Evolutionary conservation across 37 sponge, comb jelly and placozoan species (phyloP).

Genomic region (Petrosia ficiformis): DNA sequence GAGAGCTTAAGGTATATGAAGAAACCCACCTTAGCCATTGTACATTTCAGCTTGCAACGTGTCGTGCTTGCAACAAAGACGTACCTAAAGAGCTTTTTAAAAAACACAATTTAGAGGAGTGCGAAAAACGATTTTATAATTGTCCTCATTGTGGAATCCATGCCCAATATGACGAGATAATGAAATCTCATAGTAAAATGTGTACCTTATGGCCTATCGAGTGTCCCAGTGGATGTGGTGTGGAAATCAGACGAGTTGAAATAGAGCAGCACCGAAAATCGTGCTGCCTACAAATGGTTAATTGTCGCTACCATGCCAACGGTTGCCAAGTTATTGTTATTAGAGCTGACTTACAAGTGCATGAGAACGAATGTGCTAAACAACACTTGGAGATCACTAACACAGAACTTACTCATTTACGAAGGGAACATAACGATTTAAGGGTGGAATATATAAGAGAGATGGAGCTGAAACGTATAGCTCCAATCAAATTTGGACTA

Average conservation of each 20-base stretch:
- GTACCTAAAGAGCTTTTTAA: background rate
- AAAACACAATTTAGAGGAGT: background rate
- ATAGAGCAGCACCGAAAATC: background rate
- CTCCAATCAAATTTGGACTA: background rate
- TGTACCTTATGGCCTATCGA: background rate
- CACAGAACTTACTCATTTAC: background rate
- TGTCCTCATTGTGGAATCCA: background rate
- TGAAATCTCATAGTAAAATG: background rate
- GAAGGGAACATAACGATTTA: too few relatives aligned
- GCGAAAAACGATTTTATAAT: background rate
- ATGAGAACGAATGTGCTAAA: background rate
- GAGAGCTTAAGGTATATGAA: background rate
- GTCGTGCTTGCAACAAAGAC: too few relatives aligned
- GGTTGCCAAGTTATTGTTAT: background rate
- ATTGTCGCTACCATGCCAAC: background rate
- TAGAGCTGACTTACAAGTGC: background rate
- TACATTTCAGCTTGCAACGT: too few relatives aligned
- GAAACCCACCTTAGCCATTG: background rate
- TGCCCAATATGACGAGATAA: background rate
- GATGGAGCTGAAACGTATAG: background rate
- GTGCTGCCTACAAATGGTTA: background rate
- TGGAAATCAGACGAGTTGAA: background rate
- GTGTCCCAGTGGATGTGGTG: conserved; percentile 3
- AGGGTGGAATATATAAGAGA: too few relatives aligned
- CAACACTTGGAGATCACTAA: background rate